Evolutionary conservation across 1,140 invertebrate genomes (phyloP), one percentile per base, ranked within the genome.

Genomic region (Cherax destructor): DNA sequence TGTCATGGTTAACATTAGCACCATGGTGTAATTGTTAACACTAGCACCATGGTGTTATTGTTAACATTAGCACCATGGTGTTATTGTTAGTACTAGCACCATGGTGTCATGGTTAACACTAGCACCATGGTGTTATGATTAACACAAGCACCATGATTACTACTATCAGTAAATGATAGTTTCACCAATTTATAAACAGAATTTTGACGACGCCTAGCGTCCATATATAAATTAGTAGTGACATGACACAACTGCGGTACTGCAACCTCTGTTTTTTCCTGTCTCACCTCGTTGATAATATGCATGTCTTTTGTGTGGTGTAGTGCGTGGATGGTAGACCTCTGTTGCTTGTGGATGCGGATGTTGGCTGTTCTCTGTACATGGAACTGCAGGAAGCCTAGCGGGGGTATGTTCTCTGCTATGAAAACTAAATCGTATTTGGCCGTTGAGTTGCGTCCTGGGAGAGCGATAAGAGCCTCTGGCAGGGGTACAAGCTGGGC

Each of bases 401-500:
- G 61, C 9, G 93, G 92, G 21, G 93, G 93, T 49, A 93, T 87
- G 41, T 92, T 94, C 74, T 94, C 93, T 6, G 96, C 96, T 83
- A 95, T 93, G 94, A 97, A 97, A 30, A 96, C 94, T 0, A 97
- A 94, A 91, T 97, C 97, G 76, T 95, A 94, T 10, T 94, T 95
- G 0, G 97, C 96, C 3, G 92, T 21, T 30, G 83, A 97, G 0
- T 92, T 93, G 81, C 97, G 95, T 1, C 96, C 97, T 0, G 96
- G 96, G 3, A 97, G 95, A 49, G 95, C 95, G 65, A 95, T 93
- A 1, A 97, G 94, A 11, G 94, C 86, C 2, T 95, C 93, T 1
- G 96, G 95, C 21, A 97, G 94, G 0, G 97, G 96, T 0, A 97
- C 94, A 1, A 97, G 92, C 94, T 97, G 96, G 18, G 95, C 95